Base-by-base conservation (phyloP, 2,113 vertebrate genomes). In the Neoarius graeffei region DNA sequence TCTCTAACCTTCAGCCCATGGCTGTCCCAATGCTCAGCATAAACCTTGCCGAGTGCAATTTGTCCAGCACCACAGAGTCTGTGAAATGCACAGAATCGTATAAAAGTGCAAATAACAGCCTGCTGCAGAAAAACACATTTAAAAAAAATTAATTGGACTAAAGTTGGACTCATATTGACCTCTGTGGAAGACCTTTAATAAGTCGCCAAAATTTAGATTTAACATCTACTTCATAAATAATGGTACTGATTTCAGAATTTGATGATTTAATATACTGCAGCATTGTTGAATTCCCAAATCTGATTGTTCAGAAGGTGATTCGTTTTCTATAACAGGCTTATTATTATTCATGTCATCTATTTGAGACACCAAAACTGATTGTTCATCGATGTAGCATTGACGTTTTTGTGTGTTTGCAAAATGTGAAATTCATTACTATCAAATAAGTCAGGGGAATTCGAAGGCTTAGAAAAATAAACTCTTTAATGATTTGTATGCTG, bases 351-450 rank as follows among this genome's bases (percentile, higher is more conserved):
- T 8, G 30, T 42, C 69, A 19, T 35, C 67, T 35, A 7, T 3
- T 27, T 17, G 1, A 35, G n/a, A 30, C n/a, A 71, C 14, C 27
- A 42, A 73, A 73, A 9, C 15, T 73, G 7, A 19, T 7, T 35
- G n/a, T 71, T 35, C 5, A 35, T 42, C 42, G 7, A 42, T 17
- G 19, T 20, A 85, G 64, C 15, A 0, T 52, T 52, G 9, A n/a
- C 10, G 9, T 27, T 56, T 50, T 79, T 79, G 50, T 27, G 1
- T 57, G 52, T 3, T 60, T 23, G 35, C 66, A 48, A 85, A 87
- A 81, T 69, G 30, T 87, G 27, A 89, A 92, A 89, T 79, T 52
- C 83, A 86, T 85, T 66, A 88, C 89, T 85, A 82, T 83, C 20
- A n/a, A 64, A 10, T 23, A 8, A 84, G 57, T 48, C 30, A 25